Evolutionary conservation across 2,888 invertebrate genomes (phyloP), one percentile per base, ranked within the genome.

Genomic region (Rugalucina vietnamica): DNA sequence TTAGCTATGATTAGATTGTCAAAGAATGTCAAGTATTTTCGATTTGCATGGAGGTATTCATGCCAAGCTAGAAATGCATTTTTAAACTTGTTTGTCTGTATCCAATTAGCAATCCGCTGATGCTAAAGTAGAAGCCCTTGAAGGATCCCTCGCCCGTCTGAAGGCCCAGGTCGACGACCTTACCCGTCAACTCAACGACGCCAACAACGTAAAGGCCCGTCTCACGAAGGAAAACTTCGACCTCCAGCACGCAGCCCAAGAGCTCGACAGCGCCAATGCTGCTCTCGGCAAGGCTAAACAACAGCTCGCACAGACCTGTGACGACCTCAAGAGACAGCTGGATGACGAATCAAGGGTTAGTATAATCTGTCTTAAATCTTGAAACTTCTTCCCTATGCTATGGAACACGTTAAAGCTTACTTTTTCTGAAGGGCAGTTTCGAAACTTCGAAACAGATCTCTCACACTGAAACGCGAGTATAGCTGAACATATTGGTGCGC

Each of bases 221-320:
- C 96, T 99, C 93, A 98, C 98, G 85, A 97, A 97, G 95, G 96
- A 96, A 94, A 95, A 95, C 94, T 94, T 94, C 90, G 95, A 95
- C 87, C 93, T 95, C 70, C 94, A 94, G 90, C 96, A 99, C 93
- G 96, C 96, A 95, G 97, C 99, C 95, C 97, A 97, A 95, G 99
- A 99, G 95, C 96, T 99, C 92, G 97, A 97, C 96, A 97, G 99
- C 95, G 98, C 97, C 96, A 98, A 99, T 95, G 99, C 99, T 95
- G 98, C 99, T 95, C 96, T 99, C 94, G 98, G 98, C 96, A 98
- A 99, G 96, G 98, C 98, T 91, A 97, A 93, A 89, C 87, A 91
- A 50, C 91, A 91, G 81, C 94, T 95, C 72, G 93, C 94, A 87
- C 83, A 89, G 79, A 86, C 88, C 49, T 82, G 92, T 50, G 95